Conservation (phyloP, 2,888 invertebrate species). For the Callimorpha dominula region DNA sequence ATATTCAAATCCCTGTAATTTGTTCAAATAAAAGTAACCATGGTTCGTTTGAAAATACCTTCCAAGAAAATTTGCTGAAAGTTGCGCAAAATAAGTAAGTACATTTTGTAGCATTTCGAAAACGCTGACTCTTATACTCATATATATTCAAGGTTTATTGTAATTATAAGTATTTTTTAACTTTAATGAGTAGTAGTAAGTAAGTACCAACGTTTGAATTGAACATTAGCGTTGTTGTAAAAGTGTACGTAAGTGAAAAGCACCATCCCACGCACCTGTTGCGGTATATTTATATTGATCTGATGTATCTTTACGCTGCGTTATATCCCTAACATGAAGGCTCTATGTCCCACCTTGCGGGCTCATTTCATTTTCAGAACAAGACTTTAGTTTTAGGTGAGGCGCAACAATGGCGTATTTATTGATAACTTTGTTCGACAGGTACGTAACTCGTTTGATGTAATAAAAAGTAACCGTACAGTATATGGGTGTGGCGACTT, state of each 20-base stretch:
- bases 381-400: background rate
- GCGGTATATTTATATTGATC: constrained; percentile 45
- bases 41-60: background rate
- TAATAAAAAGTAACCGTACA: no score
- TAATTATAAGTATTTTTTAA: background rate
- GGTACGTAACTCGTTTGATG: no score
- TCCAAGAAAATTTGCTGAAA: background rate
- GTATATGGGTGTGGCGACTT: no score
- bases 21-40: background rate
- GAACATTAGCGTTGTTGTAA: constrained; percentile 15
- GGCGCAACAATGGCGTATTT: background rate
- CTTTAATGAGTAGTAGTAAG: background rate
- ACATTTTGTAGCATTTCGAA: background rate
- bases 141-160: background rate
- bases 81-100: background rate
- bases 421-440: no score
- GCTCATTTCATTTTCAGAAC: background rate
- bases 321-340: constrained; percentile 22
- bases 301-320: constrained; percentile 26
- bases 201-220: background rate
- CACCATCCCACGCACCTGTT: constrained; percentile 45
- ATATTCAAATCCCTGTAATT: constrained; percentile 5
- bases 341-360: constrained; percentile 11
- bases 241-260: constrained; percentile 17
- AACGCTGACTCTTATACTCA: background rate